These are phyloP conservation scores for Rhagonycha lutea DNA, from an alignment of 2,888 invertebrate genomes.

Conservation along the genomic window DNA sequence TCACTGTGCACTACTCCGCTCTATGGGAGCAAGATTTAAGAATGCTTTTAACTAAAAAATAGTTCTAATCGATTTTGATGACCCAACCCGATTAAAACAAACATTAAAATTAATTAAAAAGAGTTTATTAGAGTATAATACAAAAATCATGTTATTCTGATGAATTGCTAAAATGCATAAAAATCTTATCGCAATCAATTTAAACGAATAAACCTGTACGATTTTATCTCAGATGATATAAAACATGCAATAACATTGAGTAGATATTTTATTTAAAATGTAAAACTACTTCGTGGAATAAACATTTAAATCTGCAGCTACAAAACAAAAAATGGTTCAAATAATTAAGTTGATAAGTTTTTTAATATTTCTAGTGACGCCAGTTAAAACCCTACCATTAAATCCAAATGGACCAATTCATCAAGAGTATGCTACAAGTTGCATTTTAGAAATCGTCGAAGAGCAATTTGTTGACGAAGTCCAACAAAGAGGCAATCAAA, in stretches of 20 bases:
- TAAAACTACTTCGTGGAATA: neutral
- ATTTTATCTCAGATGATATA: slow-evolving; percentile 10
- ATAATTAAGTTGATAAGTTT: neutral
- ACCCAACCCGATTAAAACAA: neutral
- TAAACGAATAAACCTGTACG: slow-evolving; percentile 24
- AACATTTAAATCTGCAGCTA: neutral
- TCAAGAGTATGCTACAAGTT: slow-evolving; percentile 14
- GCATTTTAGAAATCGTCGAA: slow-evolving; percentile 16
- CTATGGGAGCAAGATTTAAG: neutral
- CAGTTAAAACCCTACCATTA: neutral
- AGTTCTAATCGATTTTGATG: neutral
- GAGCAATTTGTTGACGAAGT: slow-evolving; percentile 7
- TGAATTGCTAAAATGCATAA: neutral
- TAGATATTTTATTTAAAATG: neutral
- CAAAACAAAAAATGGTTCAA: neutral
- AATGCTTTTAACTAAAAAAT: neutral
- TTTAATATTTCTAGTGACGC: neutral
- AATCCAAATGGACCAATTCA: slow-evolving; percentile 19
- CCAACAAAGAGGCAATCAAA: no score
- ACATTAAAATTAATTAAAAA: neutral
- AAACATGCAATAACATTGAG: neutral
- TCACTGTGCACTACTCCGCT: no score
- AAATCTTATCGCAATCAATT: slow-evolving; percentile 4
- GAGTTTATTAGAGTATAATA: neutral
- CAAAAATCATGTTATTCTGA: neutral